These are phyloP conservation scores for Daphoenositta chrysoptera DNA, from an alignment of 2,113 vertebrate species.

Conservation along the genomic window DNA sequence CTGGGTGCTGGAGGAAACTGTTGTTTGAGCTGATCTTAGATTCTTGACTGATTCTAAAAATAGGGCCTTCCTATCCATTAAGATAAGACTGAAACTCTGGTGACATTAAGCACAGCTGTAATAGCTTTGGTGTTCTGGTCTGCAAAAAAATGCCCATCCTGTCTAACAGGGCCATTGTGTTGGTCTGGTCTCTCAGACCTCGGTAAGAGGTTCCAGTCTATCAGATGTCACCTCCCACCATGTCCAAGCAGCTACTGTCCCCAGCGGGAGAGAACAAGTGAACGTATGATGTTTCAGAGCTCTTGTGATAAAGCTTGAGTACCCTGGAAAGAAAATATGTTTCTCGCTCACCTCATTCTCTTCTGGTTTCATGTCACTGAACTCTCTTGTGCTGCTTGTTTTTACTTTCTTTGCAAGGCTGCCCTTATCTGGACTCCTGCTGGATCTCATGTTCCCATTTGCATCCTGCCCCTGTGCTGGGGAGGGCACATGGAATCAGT, in stretches of 20 bases:
- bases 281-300: neutral
- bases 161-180: neutral
- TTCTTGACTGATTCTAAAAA: constrained; percentile 29
- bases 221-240: neutral
- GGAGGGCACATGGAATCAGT: accelerated
- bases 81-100: constrained; percentile 15
- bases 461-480: neutral
- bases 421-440: neutral
- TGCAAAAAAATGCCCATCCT: neutral
- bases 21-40: neutral
- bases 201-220: neutral
- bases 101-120: neutral
- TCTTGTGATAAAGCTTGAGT: neutral
- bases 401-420: neutral
- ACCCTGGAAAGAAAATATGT: neutral
- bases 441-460: neutral
- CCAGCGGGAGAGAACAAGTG: neutral
- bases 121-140: neutral
- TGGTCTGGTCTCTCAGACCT: neutral
- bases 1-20: neutral
- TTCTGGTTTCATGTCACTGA: neutral
- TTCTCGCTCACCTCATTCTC: neutral
- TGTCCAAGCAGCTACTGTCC: neutral
- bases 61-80: neutral
- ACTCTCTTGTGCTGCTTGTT: neutral